Evolutionary conservation across 2,888 invertebrate genomes (phyloP).

Genomic region (Lasioglossum zephyrum): DNA sequence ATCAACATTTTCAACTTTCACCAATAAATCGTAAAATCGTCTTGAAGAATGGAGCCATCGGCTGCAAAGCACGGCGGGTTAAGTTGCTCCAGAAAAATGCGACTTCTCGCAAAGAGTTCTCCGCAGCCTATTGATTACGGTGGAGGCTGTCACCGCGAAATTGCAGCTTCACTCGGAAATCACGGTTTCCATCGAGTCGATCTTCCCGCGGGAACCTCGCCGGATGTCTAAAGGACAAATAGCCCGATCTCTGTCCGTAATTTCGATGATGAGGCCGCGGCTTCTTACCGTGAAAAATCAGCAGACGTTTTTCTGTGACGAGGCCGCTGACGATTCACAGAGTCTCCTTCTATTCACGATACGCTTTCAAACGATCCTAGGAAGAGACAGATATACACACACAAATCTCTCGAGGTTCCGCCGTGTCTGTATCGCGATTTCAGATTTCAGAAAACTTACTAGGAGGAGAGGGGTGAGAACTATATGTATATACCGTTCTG

Average conservation of each 20-base stretch:
- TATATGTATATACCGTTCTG: not conserved
- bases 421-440: not conserved
- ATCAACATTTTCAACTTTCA: not conserved
- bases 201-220: not conserved
- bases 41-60: not conserved
- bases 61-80: not conserved
- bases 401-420: not conserved
- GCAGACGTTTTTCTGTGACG: constrained; percentile 5
- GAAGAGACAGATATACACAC: not conserved
- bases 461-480: not conserved
- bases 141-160: not conserved
- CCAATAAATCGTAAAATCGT: not conserved
- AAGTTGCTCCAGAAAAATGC: not conserved
- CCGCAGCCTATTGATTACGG: not conserved
- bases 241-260: constrained; percentile 20
- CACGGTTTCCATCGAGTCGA: not conserved
- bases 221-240: not conserved
- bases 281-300: constrained; percentile 27
- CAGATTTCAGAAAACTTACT: not conserved
- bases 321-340: constrained; percentile 33
- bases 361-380: constrained; percentile 15
- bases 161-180: not conserved
- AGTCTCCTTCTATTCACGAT: constrained; percentile 1
- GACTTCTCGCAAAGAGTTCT: not conserved
- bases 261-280: constrained; percentile 22